phyloP scores from a whole-genome alignment of 2,888 invertebrate genomes.

The Drepanosiphum platanoidis region DNA sequence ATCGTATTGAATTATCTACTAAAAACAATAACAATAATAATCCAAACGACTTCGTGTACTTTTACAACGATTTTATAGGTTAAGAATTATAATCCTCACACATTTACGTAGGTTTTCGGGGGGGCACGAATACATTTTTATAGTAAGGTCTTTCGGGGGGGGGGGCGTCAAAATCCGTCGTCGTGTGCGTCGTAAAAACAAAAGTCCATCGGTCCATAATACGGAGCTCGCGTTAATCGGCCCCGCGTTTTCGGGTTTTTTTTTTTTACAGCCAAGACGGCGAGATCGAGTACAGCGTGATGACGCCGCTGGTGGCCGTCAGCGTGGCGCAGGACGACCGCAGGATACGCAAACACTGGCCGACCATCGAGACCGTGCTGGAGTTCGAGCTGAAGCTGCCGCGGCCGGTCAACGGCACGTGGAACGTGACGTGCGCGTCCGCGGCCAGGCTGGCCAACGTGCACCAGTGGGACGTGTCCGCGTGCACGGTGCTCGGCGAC shows the following conservation, averaged over 20 bases:
- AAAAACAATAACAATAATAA: too few species aligned
- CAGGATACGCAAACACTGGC: conserved; percentile 38
- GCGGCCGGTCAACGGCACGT: conserved; percentile 72
- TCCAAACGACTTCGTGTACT: too few species aligned
- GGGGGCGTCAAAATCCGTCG: too few species aligned
- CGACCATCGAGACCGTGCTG: conserved; percentile 53
- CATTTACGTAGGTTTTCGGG: too few species aligned
- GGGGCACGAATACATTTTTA: too few species aligned
- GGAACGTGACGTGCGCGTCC: conserved; percentile 58
- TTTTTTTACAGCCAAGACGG: conserved; percentile 71
- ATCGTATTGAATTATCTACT: too few species aligned
- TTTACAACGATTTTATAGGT: too few species aligned
- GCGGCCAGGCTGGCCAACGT: conserved; percentile 66
- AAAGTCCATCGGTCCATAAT: neutral
- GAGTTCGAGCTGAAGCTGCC: conserved; percentile 68
- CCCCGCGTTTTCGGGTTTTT: neutral
- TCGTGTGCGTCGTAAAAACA: neutral
- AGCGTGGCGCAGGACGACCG: conserved; percentile 40
- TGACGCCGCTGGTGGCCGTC: conserved; percentile 71
- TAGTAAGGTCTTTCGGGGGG: too few species aligned
- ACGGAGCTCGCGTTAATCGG: neutral
- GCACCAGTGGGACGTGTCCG: conserved; percentile 74
- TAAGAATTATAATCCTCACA: too few species aligned
- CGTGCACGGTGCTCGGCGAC: conserved; percentile 67
- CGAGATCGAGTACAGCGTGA: conserved; percentile 75